These are phyloP conservation scores for Stichodactyla helianthus DNA, from an alignment of 64 coral and sea anemone genomes.

Conservation along the genomic window DNA sequence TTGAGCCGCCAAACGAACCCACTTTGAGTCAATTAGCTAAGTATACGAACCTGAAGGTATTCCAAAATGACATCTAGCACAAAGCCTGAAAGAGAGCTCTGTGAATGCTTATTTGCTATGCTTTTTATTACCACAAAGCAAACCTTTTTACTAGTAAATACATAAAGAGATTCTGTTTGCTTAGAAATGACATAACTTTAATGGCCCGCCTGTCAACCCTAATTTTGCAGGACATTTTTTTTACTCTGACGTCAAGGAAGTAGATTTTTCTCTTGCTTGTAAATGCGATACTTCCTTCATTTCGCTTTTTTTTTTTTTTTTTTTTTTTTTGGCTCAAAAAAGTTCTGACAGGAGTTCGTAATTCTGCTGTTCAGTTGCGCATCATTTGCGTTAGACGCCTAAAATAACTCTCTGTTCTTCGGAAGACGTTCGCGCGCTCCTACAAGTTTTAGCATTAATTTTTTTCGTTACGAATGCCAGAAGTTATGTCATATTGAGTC, in stretches of 20 bases:
- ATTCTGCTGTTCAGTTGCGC: no score
- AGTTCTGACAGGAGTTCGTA: no score
- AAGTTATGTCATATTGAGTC: background rate
- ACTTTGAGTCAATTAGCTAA: conserved; percentile 8
- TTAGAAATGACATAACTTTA: background rate
- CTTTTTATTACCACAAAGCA: background rate
- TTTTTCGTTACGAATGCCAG: background rate
- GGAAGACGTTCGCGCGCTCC: no score
- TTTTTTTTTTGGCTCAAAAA: background rate
- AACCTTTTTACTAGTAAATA: background rate
- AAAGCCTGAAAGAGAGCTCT: background rate
- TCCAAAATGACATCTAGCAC: background rate
- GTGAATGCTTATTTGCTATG: conserved; percentile 2
- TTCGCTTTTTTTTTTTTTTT: background rate
- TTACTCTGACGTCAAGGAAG: conserved; percentile 3
- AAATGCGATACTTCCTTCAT: background rate
- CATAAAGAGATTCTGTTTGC: background rate
- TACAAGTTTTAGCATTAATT: no score
- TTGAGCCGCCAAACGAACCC: background rate
- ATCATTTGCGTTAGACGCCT: no score
- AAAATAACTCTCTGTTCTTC: no score
- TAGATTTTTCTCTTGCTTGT: background rate
- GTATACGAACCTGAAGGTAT: background rate
- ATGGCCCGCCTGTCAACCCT: background rate
- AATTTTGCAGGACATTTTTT: background rate